Conservation (phyloP, 2,113 vertebrate species). For the Gobius niger region DNA sequence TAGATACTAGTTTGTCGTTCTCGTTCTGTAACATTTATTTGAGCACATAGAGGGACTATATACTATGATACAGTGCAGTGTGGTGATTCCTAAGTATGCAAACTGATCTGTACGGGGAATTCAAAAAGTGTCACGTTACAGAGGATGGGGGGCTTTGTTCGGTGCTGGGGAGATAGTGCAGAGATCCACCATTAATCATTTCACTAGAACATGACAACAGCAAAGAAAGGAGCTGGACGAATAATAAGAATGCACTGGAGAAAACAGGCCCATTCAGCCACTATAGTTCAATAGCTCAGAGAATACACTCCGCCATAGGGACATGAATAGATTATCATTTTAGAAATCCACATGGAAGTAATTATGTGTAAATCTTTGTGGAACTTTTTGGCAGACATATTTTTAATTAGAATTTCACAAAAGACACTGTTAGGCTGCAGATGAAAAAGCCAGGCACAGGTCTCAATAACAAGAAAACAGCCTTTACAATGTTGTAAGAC, state of each 20-base stretch:
- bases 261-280: constrained; percentile 33
- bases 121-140: constrained; percentile 25
- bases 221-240: constrained; percentile 31
- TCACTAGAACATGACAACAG: constrained; percentile 37
- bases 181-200: constrained; percentile 57
- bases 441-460: not conserved
- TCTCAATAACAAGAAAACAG: constrained; percentile 5
- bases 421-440: not conserved
- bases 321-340: constrained; percentile 18
- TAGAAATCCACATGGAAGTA: not conserved
- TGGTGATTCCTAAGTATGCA: not conserved
- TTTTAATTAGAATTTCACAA: constrained; percentile 1
- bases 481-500: constrained; percentile 15
- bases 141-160: constrained; percentile 26
- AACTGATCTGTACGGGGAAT: constrained; percentile 8
- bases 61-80: not conserved
- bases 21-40: not conserved
- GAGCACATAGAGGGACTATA: not conserved
- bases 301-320: constrained; percentile 1
- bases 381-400: not conserved
- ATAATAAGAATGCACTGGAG: constrained; percentile 38
- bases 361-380: not conserved
- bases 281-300: constrained; percentile 29
- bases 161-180: constrained; percentile 28
- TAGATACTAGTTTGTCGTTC: constrained; percentile 7